These are phyloP conservation scores for Aspidiotus rigidus DNA, from an alignment of 2,888 invertebrate genomes.

Conservation along the genomic window DNA sequence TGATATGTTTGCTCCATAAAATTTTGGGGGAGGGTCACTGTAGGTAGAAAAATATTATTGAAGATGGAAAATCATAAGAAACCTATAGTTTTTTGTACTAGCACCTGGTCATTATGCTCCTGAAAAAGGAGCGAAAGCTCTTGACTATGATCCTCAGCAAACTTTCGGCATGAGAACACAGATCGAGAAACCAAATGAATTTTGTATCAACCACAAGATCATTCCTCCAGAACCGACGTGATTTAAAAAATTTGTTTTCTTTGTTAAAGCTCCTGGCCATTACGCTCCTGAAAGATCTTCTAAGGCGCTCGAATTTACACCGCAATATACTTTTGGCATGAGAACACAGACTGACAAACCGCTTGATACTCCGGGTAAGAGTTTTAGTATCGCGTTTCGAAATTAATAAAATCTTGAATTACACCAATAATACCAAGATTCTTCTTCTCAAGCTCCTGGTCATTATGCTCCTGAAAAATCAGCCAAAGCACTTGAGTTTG, in stretches of 20 bases:
- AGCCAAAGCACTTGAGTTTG: conserved; percentile 49
- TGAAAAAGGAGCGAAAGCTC: conserved; percentile 47
- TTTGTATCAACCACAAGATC: no score
- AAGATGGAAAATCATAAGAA: not conserved
- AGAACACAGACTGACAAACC: conserved; percentile 35
- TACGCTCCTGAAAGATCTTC: conserved; percentile 52
- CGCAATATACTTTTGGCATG: conserved; percentile 36
- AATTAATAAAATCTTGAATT: no score
- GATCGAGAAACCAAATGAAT: conserved; percentile 45
- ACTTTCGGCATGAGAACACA: conserved; percentile 52
- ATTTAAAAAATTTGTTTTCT: no score
- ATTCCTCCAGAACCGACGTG: no score
- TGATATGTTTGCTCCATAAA: no score
- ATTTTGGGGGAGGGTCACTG: not conserved
- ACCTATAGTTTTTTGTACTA: not conserved
- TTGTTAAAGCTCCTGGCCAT: conserved; percentile 45
- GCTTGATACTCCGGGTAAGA: conserved; percentile 41
- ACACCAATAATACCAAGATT: no score
- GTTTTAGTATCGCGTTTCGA: not conserved
- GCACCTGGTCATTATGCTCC: conserved; percentile 55
- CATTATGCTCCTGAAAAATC: conserved; percentile 73
- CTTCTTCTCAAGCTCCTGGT: conserved; percentile 55
- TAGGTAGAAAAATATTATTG: not conserved
- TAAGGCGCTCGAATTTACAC: conserved; percentile 39
- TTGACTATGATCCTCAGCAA: conserved; percentile 53